Conservation (phyloP, 2,797 vertebrate genomes). For the Myoxocephalus aenaeus region DNA sequence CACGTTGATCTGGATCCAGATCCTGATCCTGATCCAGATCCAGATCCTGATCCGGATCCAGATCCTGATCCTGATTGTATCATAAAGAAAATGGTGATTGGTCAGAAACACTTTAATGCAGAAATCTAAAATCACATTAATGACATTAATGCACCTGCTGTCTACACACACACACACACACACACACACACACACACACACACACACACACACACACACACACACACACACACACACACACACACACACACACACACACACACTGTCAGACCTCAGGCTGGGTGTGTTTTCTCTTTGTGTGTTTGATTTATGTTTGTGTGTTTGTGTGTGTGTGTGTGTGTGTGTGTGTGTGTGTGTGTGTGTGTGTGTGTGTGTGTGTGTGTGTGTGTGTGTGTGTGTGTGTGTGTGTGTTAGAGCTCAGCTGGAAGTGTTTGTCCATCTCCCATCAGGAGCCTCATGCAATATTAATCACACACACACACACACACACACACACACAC, state of each 20-base stretch:
- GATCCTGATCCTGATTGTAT: background rate
- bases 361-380: conserved; percentile 51
- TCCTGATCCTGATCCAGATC: too few relatives aligned
- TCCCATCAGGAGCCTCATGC: conserved; percentile 73
- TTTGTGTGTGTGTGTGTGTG: conserved; percentile 1
- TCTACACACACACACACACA: background rate
- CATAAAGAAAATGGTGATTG: background rate
- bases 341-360: conserved; percentile 5
- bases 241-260: background rate
- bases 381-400: conserved; percentile 67
- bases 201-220: too few relatives aligned
- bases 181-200: background rate
- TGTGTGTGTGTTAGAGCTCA: conserved; percentile 62
- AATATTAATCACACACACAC: conserved; percentile 67
- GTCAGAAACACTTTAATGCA: background rate
- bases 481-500: conserved; percentile 26
- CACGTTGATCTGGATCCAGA: too few relatives aligned
- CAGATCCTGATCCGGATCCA: too few relatives aligned
- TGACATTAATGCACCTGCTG: conserved; percentile 2
- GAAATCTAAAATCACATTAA: background rate
- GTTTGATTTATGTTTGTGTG: conserved; percentile 49
- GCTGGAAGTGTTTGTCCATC: conserved; percentile 73
- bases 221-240: background rate
- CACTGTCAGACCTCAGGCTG: conserved; percentile 3
- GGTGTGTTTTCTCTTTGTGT: conserved; percentile 48